Evolutionary conservation across 2,797 vertebrate species (phyloP).

Genomic region (Okamejei kenojei): DNA sequence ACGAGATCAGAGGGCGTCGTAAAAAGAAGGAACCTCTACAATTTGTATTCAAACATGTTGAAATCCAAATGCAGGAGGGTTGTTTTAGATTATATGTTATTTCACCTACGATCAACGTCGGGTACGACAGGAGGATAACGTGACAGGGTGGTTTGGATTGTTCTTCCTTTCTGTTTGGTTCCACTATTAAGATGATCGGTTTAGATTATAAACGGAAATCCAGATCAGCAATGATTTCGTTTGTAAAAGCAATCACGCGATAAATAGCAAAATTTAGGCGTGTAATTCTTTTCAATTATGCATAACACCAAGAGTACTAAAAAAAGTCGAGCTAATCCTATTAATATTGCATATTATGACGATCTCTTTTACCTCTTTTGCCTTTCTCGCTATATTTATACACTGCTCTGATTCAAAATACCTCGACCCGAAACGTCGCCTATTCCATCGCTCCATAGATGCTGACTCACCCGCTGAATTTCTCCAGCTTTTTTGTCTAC

Average conservation of each 20-base stretch:
- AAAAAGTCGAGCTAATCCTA: neutral
- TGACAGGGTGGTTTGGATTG: neutral
- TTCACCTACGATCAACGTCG: neutral
- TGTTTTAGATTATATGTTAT: neutral
- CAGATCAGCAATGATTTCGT: neutral
- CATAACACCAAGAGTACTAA: neutral
- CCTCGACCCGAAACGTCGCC: too few species aligned
- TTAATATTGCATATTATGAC: neutral
- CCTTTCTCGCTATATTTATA: neutral
- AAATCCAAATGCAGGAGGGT: neutral
- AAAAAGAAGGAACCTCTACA: neutral
- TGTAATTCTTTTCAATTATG: neutral
- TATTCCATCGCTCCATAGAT: too few species aligned
- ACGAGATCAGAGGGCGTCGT: neutral
- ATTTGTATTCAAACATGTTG: neutral
- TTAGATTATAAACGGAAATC: neutral
- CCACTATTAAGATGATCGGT: too few species aligned
- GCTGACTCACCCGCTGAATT: too few species aligned
- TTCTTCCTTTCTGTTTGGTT: neutral
- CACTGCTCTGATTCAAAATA: neutral
- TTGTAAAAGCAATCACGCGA: neutral
- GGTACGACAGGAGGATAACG: too few species aligned
- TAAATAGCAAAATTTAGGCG: neutral
- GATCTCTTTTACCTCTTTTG: neutral
- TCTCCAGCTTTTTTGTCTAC: too few species aligned